Percentiles rank a stretch among this genome's conserved stretches.
Conservation (phyloP, 2,888 invertebrate genomes). For the Blomia tropicalis region DNA sequence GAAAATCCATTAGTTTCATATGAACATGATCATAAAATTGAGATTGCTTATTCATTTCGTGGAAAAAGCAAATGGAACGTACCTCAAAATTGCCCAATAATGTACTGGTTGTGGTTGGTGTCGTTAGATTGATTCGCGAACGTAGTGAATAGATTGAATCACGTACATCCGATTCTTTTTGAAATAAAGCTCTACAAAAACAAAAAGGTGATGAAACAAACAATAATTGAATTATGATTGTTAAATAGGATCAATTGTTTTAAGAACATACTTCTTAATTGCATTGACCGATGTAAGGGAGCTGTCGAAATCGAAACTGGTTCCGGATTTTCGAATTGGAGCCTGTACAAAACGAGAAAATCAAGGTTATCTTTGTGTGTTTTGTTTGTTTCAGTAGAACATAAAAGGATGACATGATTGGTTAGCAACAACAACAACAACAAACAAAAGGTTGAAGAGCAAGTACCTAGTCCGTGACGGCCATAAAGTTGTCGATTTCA, state of each 20-base stretch:
- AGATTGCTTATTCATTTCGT: background rate
- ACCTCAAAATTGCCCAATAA: slow-evolving; percentile 65
- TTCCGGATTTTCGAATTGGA: slow-evolving; percentile 52
- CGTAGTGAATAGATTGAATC: slow-evolving; percentile 28
- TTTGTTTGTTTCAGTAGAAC: no score
- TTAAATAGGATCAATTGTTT: slow-evolving; percentile 23
- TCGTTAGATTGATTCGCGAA: background rate
- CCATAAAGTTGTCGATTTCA: no score
- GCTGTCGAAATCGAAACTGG: slow-evolving; percentile 67
- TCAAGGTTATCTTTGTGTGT: no score
- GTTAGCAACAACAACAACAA: no score
- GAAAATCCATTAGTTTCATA: no score
- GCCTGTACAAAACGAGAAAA: slow-evolving; percentile 41
- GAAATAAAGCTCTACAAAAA: slow-evolving; percentile 36
- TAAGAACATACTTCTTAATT: slow-evolving; percentile 52
- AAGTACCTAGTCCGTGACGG: no score
- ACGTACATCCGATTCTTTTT: slow-evolving; percentile 32
- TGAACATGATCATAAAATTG: slow-evolving; percentile 5
- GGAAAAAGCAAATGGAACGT: slow-evolving; percentile 17
- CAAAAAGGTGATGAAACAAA: background rate
- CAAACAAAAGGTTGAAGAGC: no score
- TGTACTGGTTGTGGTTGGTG: slow-evolving; percentile 36
- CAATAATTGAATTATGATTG: slow-evolving; percentile 13
- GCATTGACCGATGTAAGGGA: slow-evolving; percentile 51
- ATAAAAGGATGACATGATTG: background rate